phyloP scores from a whole-genome alignment of 2,113 vertebrate species.

The Varanus salvator region DNA sequence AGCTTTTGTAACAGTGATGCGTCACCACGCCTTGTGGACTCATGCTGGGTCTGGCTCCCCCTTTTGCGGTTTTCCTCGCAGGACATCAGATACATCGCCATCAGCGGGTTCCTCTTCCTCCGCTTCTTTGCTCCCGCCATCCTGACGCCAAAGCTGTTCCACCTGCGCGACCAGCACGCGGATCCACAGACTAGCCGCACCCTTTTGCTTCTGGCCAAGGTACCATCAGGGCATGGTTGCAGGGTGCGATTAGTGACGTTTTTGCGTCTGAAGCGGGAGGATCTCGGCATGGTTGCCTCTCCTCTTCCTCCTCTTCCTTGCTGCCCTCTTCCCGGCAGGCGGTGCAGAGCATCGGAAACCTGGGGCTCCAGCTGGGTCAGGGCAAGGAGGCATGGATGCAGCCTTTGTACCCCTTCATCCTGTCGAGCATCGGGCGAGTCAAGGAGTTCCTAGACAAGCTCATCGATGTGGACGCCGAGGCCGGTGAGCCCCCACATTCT shows the following conservation, averaged over 20 bases:
- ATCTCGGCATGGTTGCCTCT: background rate
- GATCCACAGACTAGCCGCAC: slow-evolving; percentile 88
- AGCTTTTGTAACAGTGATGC: no score
- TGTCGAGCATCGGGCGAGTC: slow-evolving; percentile 82
- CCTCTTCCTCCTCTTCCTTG: background rate
- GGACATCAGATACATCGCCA: slow-evolving; percentile 89
- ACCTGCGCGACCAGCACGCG: slow-evolving; percentile 88
- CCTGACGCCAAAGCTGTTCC: slow-evolving; percentile 91
- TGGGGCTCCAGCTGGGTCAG: slow-evolving; percentile 90
- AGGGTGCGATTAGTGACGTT: background rate
- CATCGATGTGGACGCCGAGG: slow-evolving; percentile 81
- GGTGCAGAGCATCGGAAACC: slow-evolving; percentile 90
- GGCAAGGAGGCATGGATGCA: slow-evolving; percentile 95
- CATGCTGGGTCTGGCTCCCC: background rate
- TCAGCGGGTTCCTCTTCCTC: slow-evolving; percentile 92
- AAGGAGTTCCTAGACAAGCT: slow-evolving; percentile 88
- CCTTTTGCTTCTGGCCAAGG: slow-evolving; percentile 91
- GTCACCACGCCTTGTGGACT: background rate
- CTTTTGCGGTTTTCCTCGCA: slow-evolving; percentile 45
- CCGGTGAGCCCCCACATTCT: slow-evolving; percentile 74
- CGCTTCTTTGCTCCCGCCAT: slow-evolving; percentile 89
- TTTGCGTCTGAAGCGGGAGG: background rate
- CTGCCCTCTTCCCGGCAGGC: slow-evolving; percentile 72
- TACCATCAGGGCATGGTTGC: slow-evolving; percentile 36
- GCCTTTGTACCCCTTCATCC: slow-evolving; percentile 87